Percentiles rank a stretch among this genome's conserved stretches.
phyloP scores from a whole-genome alignment of 2,888 invertebrate genomes.

The Chorisops tibialis region DNA sequence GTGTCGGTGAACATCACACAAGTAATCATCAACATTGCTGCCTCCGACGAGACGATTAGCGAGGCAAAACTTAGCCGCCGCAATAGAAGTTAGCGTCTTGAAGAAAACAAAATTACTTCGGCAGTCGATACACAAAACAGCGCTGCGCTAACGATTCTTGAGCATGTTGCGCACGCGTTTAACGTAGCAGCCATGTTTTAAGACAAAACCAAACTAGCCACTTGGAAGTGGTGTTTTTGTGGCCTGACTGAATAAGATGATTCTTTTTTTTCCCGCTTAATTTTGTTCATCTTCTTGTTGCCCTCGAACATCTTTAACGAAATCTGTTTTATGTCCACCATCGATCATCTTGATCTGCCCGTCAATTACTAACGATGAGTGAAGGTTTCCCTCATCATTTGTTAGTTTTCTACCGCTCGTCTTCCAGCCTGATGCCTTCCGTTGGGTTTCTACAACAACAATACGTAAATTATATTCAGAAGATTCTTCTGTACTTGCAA shows the following conservation, averaged over 20 bases:
- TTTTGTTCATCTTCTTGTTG: too few relatives aligned
- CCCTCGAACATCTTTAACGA: not conserved
- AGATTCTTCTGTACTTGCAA: too few relatives aligned
- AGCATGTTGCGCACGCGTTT: not conserved
- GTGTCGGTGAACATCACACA: not conserved
- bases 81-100: too few relatives aligned
- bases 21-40: not conserved
- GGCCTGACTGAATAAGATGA: not conserved
- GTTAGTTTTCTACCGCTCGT: too few relatives aligned
- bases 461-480: too few relatives aligned
- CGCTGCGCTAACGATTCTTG: too few relatives aligned
- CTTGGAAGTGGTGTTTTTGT: not conserved
- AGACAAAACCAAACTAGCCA: not conserved
- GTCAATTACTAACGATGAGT: constrained; percentile 9
- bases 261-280: too few relatives aligned
- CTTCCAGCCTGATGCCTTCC: too few relatives aligned
- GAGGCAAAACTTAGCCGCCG: too few relatives aligned
- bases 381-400: not conserved
- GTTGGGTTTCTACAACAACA: too few relatives aligned
- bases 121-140: too few relatives aligned
- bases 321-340: constrained; percentile 3
- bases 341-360: constrained; percentile 1
- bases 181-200: not conserved
- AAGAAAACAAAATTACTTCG: too few relatives aligned
- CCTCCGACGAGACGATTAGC: not conserved